Conservation (phyloP, 2,797 vertebrate species). For the Cirrhinus molitorella region DNA sequence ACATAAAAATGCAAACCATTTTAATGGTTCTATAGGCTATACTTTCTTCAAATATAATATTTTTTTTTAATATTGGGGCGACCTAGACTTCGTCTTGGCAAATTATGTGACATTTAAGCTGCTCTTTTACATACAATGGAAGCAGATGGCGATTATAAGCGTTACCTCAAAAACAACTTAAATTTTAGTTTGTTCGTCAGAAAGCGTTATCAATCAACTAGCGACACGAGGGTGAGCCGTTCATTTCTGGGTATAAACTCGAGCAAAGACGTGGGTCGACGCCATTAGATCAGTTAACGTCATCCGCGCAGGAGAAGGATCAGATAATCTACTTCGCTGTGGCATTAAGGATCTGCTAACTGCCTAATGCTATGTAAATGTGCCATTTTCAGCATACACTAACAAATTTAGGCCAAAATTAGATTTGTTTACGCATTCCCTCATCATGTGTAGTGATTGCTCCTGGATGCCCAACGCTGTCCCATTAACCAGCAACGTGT, state of each 20-base stretch:
- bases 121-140: not conserved
- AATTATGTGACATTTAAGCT: not conserved
- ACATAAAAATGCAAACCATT: no score
- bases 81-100: slow-evolving; percentile 4
- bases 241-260: not conserved
- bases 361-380: slow-evolving; percentile 58
- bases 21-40: not conserved
- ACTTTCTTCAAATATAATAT: not conserved
- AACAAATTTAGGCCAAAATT: slow-evolving; percentile 61
- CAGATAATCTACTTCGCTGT: slow-evolving; percentile 50
- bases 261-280: not conserved
- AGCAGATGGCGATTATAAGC: not conserved
- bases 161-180: not conserved
- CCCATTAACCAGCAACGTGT: slow-evolving; percentile 55
- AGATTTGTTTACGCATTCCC: slow-evolving; percentile 54
- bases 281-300: not conserved
- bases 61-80: not conserved
- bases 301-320: slow-evolving; percentile 8
- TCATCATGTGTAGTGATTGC: slow-evolving; percentile 60
- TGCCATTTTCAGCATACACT: slow-evolving; percentile 54
- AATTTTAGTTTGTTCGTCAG: not conserved
- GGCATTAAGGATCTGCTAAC: slow-evolving; percentile 51
- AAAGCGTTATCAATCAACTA: not conserved
- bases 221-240: not conserved
- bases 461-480: slow-evolving; percentile 54